Base-by-base conservation (phyloP, 2,888 invertebrate species). In the Zygogramma bicolorata region DNA sequence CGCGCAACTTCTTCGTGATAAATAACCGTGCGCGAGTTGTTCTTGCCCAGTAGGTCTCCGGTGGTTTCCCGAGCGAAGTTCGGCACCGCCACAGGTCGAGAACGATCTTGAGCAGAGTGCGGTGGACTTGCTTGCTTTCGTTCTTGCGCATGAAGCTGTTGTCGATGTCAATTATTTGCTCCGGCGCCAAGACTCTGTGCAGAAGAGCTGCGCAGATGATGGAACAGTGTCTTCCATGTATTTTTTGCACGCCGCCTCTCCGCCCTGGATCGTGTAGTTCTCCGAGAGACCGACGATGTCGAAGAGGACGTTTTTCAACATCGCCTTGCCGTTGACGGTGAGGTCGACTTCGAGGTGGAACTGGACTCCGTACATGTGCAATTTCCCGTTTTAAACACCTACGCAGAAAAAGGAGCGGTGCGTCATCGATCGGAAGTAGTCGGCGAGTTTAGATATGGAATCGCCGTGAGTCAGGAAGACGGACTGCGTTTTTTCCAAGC, bases 271-370 rank as follows among this genome's bases (percentile, higher is more conserved):
- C 34, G 97, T 98, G 88, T 93, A 99, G 81, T 92, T 93, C 69
- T 97, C 95, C 73, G 94, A 91, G 77, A 97, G 89, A 10, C 96
- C 95, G 79, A 94, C 94, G 80, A 99, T 92, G 83, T 96, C 96
- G 86, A 94, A 97, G 79, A 99, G 89, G 88, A 99, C 99, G 89
- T 98, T 98, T 75, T 93, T 93, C 83, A 99, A 88, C 93, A 99
- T 99, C 83, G 92, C 90, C n/a, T 38, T 38, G 10, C 80, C 80
- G 46, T 80, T 77, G 7, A 62, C 29, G 0, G 79, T 79, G 82
- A 99, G 92, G 86, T 99, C 98, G 79, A 99, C 97, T 90, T 99
- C 99, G 0, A 99, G 99, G 88, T 99, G 99, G 88, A 99, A 99
- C 89, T 99, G 99, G 75, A 99, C 95, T 29, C 99, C 99, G 85